Evolutionary conservation across 1,140 invertebrate species (phyloP).

Genomic region (Drosophila guanche): DNA sequence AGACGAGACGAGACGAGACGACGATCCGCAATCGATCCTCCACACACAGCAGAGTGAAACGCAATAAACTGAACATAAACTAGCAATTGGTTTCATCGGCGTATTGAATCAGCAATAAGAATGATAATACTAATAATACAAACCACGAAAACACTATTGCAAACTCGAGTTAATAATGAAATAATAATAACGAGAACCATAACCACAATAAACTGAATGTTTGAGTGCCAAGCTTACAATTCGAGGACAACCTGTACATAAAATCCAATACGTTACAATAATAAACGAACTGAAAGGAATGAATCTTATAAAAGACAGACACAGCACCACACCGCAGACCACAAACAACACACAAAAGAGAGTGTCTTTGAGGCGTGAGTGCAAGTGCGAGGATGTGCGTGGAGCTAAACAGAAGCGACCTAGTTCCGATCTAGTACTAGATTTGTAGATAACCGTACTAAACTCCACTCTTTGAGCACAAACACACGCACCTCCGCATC

Average conservation of each 20-base stretch:
- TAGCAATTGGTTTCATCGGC: conserved; percentile 77
- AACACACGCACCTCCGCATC: not conserved
- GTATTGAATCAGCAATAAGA: conserved; percentile 44
- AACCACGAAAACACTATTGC: conserved; percentile 39
- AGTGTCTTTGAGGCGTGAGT: no score
- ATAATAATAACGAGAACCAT: conserved; percentile 27
- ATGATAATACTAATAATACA: conserved; percentile 27
- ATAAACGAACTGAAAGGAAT: conserved; percentile 5
- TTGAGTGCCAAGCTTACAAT: conserved; percentile 83
- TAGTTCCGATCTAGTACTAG: conserved; percentile 1
- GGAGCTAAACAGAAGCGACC: not conserved
- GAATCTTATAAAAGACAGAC: conserved; percentile 13
- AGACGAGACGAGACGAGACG: not conserved
- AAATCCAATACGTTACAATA: conserved; percentile 25
- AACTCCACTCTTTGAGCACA: not conserved
- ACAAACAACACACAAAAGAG: conserved; percentile 1
- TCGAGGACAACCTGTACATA: conserved; percentile 71
- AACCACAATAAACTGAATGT: conserved; percentile 60
- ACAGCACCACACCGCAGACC: not conserved
- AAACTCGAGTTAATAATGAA: conserved; percentile 38
- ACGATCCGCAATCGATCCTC: no score
- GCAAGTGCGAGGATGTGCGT: not conserved
- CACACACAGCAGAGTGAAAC: conserved; percentile 30
- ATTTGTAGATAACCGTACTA: not conserved
- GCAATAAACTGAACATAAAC: conserved; percentile 61